Conservation (phyloP, 2,888 invertebrate genomes). For the Chaetogeoica ovagalla region DNA sequence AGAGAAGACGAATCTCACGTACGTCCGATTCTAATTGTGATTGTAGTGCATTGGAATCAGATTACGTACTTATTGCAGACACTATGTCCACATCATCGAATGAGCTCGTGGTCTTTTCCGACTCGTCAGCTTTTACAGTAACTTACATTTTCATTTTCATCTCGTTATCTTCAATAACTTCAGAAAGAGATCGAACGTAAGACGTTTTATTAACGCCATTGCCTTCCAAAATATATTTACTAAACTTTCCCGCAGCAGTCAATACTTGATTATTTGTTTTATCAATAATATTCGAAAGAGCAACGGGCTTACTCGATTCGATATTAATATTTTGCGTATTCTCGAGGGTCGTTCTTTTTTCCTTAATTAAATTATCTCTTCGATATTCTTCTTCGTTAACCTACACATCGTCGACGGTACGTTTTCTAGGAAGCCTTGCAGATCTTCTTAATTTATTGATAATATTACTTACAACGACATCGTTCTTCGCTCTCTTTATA, state of each 20-base stretch:
- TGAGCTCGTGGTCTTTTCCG: neutral
- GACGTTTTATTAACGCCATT: too few relatives aligned
- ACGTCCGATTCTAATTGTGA: neutral
- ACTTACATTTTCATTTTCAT: neutral
- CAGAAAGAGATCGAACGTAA: too few relatives aligned
- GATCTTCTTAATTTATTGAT: too few relatives aligned
- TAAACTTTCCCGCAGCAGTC: neutral
- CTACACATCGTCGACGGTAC: neutral
- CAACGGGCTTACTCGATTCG: too few relatives aligned
- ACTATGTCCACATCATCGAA: neutral
- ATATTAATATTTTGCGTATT: too few relatives aligned
- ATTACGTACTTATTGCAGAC: too few relatives aligned
- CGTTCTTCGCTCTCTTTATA: neutral
- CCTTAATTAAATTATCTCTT: too few relatives aligned
- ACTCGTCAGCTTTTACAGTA: neutral
- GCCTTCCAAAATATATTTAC: too few relatives aligned
- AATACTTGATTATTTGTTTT: neutral
- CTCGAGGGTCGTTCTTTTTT: too few relatives aligned
- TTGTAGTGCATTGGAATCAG: neutral
- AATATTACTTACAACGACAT: neutral
- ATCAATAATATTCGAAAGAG: neutral
- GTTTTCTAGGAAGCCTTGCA: slow-evolving; percentile 2
- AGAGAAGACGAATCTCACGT: neutral
- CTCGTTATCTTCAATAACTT: neutral
- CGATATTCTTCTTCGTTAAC: neutral